These are phyloP conservation scores for Pholis gunnellus DNA, from an alignment of 2,113 vertebrate genomes.

Conservation along the genomic window DNA sequence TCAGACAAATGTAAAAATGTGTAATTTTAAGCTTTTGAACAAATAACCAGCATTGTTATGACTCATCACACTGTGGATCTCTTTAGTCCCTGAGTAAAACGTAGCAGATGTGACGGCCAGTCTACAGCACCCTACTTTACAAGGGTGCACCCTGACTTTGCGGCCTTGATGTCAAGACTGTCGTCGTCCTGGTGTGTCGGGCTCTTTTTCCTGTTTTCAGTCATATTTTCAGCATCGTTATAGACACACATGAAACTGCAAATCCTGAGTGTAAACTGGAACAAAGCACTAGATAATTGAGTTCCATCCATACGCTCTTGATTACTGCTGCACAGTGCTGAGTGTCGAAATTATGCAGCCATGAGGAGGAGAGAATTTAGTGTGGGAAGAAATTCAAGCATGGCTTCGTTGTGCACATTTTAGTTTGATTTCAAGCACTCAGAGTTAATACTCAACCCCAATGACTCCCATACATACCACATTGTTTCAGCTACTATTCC, in stretches of 20 bases:
- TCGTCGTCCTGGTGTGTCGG: neutral
- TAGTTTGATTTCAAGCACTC: neutral
- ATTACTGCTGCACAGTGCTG: neutral
- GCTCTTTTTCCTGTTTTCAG: neutral
- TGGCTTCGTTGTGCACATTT: neutral
- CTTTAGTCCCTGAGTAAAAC: conserved; percentile 53
- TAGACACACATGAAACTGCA: neutral
- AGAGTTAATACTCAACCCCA: neutral
- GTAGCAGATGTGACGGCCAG: neutral
- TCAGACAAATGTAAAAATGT: neutral
- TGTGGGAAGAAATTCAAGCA: neutral
- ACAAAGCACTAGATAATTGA: neutral
- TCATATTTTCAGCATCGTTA: neutral
- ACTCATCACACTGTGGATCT: neutral
- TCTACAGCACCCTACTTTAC: neutral
- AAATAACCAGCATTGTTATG: neutral
- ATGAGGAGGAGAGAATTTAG: neutral
- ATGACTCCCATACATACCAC: neutral
- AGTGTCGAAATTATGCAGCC: neutral
- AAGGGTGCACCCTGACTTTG: neutral
- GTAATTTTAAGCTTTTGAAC: neutral
- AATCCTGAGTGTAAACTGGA: neutral
- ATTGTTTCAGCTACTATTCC: neutral
- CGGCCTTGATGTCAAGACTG: neutral
- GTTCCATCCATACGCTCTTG: neutral